phyloP scores from a whole-genome alignment of 2,888 invertebrate genomes.

The Drosophila cracens region DNA sequence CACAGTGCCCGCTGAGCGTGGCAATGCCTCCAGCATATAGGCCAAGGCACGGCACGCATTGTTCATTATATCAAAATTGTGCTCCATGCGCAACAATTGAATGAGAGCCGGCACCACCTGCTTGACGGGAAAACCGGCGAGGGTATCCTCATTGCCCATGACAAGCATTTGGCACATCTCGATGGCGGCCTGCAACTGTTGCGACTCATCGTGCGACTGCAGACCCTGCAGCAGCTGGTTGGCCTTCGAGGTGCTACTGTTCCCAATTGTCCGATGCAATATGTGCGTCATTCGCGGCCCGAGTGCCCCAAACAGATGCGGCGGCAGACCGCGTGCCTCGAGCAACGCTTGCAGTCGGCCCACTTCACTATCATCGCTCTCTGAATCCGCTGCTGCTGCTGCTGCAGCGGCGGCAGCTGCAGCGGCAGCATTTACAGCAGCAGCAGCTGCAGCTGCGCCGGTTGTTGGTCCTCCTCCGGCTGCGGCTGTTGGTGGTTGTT shows the following conservation, averaged over 20 bases:
- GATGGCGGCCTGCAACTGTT: conserved; percentile 97
- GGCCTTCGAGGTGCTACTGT: conserved; percentile 94
- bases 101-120: conserved; percentile 98
- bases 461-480: conserved; percentile 79
- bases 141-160: conserved; percentile 99
- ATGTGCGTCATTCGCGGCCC: conserved; percentile 98
- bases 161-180: conserved; percentile 99
- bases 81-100: conserved; percentile 96
- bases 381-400: conserved; percentile 86
- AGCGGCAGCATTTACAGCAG: conserved; percentile 60
- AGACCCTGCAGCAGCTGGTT: conserved; percentile 96
- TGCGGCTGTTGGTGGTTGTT: conserved; percentile 41
- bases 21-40: conserved; percentile 99
- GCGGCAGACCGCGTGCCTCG: conserved; percentile 97
- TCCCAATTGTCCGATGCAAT: conserved; percentile 96
- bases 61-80: conserved; percentile 99
- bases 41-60: conserved; percentile 99
- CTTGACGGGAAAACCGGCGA: conserved; percentile 99
- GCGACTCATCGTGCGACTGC: conserved; percentile 97
- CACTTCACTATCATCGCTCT: conserved; percentile 97
- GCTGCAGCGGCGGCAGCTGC: conserved; percentile 63
- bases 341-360: conserved; percentile 97
- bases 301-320: conserved; percentile 97
- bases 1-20: conserved; percentile 97
- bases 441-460: conserved; percentile 51